Evolutionary conservation across 2,888 invertebrate genomes (phyloP), one percentile per base, ranked within the genome.

Genomic region (Tenodera sinensis): DNA sequence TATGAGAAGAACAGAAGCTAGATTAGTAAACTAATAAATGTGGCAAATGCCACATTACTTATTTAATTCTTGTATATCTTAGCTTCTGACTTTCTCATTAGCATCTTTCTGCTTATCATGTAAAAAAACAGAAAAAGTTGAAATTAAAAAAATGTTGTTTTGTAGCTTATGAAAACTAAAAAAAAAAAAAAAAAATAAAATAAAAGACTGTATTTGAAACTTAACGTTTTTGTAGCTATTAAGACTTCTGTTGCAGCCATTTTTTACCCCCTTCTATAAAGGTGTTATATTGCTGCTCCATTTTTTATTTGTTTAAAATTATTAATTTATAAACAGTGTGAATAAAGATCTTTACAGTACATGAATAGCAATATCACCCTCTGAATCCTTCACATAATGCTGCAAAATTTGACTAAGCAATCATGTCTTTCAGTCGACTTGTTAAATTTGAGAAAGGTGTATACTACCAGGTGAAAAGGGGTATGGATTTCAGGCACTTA

Each of bases 161-260:
- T 87, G 87, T 87, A 87, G 87, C 87, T 87, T 87, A 87, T 87
- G 54, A 83, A 87, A 87, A 87, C 82, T 81, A 81, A 85, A 7
- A 54, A 85, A 15, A 85, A 86, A 81, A 86, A 30, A 84, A 30
- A 15, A 85, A 30, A 30, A 30, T 30, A 4, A 30, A 84, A 84
- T 84, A 85, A 85, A 85, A 83, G 87, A 87, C 87, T 87, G 87
- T 87, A 87, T 87, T 87, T 87, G 87, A 87, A 87, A 83, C 42
- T 87, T 25, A 25, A 20, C 1, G n/a, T 81, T 28, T 54, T 87
- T 87, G 15, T 87, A 87, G 34, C 34, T 87, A 83, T 83, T 71
- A 83, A 87, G 14, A 42, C n/a, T 83, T 34, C n/a, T 42, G 27
- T 87, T 87, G 27, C 87, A 81, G 34, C 34, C 54, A n/a, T n/a